Conservation (phyloP, 2,113 vertebrate genomes). For the Mellivora capensis region DNA sequence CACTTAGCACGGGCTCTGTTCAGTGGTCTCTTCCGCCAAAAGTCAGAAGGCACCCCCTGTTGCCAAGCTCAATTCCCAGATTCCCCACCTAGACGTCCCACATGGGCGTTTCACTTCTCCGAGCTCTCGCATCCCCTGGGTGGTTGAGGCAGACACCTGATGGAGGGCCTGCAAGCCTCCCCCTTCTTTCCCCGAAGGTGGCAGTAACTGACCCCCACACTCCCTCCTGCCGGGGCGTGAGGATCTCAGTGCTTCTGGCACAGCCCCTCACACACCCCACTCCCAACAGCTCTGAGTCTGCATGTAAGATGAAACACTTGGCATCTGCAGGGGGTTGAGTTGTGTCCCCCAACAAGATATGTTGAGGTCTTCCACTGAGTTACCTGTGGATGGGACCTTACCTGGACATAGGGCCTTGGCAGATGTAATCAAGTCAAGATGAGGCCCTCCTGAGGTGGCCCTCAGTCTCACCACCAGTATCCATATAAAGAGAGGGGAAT, state of each 20-base stretch:
- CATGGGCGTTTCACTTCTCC: not conserved
- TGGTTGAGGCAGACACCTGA: not conserved
- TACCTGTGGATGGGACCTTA: not conserved
- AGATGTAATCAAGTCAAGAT: not conserved
- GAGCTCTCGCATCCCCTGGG: not conserved
- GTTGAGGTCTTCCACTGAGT: not conserved
- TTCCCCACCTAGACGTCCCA: not conserved
- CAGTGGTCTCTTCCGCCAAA: not conserved
- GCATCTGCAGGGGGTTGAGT: not conserved
- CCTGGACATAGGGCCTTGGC: not conserved
- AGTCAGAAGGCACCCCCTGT: not conserved
- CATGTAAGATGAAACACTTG: not conserved
- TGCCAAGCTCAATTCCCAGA: not conserved
- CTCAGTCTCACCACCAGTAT: not conserved
- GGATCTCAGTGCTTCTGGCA: not conserved
- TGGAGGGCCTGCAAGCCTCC: not conserved
- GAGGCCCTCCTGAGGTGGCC: not conserved
- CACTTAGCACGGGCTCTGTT: not conserved
- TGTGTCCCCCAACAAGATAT: not conserved
- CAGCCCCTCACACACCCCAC: not conserved
- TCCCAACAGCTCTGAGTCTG: not conserved
- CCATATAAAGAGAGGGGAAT: not conserved
- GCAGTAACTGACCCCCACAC: rapidly evolving
- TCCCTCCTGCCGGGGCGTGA: not conserved
- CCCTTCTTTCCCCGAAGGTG: not conserved